These are phyloP conservation scores for Alexandromys fortis DNA, from an alignment of 2,113 vertebrate species.

Conservation along the genomic window DNA sequence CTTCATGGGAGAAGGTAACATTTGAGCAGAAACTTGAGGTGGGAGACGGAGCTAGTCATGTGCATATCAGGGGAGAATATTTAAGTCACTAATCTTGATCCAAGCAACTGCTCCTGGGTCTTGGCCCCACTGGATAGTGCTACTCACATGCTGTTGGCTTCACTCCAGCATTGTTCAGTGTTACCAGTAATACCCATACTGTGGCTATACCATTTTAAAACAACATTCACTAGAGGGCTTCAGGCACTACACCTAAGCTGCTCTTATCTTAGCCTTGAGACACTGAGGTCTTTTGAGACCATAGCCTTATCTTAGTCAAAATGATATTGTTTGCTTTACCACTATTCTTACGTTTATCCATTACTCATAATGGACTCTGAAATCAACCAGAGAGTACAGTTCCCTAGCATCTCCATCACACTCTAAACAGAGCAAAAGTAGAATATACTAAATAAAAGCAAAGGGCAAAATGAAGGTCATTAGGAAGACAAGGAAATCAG, in stretches of 20 bases:
- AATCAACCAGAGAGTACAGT: constrained; percentile 49
- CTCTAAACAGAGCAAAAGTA: constrained; percentile 30
- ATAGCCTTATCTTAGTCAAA: constrained; percentile 43
- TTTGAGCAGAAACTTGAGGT: constrained; percentile 47
- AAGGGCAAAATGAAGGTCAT: not conserved
- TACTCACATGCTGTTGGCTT: constrained; percentile 5
- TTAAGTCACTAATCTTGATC: constrained; percentile 47
- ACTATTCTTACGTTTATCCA: constrained; percentile 9
- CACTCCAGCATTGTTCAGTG: constrained; percentile 31
- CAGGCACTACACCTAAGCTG: constrained; percentile 27
- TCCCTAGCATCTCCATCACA: not conserved
- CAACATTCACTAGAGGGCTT: constrained; percentile 29
- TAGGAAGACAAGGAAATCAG: not conserved
- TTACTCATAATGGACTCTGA: constrained; percentile 23
- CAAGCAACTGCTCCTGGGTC: not conserved
- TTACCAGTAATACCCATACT: not conserved
- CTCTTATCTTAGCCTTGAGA: constrained; percentile 7
- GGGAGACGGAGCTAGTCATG: not conserved
- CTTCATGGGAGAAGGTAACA: constrained; percentile 27
- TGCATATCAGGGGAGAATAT: not conserved
- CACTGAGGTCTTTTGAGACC: not conserved
- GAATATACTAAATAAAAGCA: not conserved
- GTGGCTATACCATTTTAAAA: constrained; percentile 6
- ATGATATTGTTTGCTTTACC: not conserved
- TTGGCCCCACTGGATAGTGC: not conserved